Base-by-base conservation (phyloP, 2,113 vertebrate genomes). In the Gopherus flavomarginatus region DNA sequence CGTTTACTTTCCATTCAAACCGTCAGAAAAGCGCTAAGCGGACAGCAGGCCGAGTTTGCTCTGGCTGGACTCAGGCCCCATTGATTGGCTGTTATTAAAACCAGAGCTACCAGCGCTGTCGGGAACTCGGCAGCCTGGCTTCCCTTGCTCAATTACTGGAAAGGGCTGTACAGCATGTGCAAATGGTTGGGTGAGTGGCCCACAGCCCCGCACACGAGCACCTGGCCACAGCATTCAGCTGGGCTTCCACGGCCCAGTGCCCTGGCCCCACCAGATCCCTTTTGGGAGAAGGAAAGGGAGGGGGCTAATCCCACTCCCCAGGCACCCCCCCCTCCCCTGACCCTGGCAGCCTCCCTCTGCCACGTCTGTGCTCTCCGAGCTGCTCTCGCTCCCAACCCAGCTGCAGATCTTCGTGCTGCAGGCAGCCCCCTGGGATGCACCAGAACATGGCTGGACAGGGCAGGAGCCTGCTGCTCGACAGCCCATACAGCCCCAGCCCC, bases 71-170 rank as follows among this genome's bases (percentile, higher is more conserved):
- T 82, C 29, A 88, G 93, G 92, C 97, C 93, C 95, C 97, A 96
- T 96, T 94, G 97, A 97, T 96, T 92, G 94, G 97, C 97, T 94
- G 95, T 97, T 97, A 97, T 97, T 97, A 97, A 97, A 97, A 95
- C 92, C 97, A 97, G 96, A 97, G 94, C 35, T 22, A 42, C 49
- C 49, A 6, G 93, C 82, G 92, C 85, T 97, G 97, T 97, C 95
- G 96, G 97, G 97, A 97, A 97, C 92, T 87, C 94, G 44, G 49
- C 86, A 94, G 96, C 75, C 95, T 95, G 96, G 92, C 96, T 96
- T 91, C 96, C 94, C 95, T 92, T 1, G 2, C 2, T 0, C 26
- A 10, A 44, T 97, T 97, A 95, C 97, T 93, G 94, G 97, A 97
- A 97, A 81, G 92, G 94, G 89, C 85, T 2, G 57, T 87, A 91